A percentile compares a stretch with the other conserved stretches of the same genome.
These are phyloP conservation scores for Carcina quercana DNA, from an alignment of 2,888 invertebrate species.

Conservation along the genomic window DNA sequence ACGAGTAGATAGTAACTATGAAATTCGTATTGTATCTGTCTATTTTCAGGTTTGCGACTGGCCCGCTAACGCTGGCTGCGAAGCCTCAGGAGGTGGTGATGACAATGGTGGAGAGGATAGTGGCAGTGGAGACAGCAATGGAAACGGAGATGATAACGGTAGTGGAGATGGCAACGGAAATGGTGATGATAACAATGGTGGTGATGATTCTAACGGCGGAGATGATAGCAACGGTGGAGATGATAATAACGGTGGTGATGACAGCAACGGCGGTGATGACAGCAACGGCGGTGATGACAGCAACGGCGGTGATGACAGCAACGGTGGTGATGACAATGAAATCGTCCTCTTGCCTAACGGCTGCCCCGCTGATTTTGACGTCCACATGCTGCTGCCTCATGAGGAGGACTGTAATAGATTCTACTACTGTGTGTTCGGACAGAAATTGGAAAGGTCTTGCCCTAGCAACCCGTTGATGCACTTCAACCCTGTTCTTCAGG, in stretches of 20 bases:
- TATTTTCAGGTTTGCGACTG: slow-evolving; percentile 19
- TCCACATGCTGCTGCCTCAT: slow-evolving; percentile 25
- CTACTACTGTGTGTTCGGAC: slow-evolving; percentile 37
- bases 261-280: slow-evolving; percentile 6
- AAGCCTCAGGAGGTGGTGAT: slow-evolving; percentile 8
- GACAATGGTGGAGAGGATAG: slow-evolving; percentile 8
- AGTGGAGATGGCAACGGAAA: background rate
- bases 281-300: slow-evolving; percentile 3
- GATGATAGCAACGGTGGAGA: slow-evolving; percentile 2
- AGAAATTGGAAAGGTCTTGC: slow-evolving; percentile 25
- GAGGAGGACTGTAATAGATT: slow-evolving; percentile 31
- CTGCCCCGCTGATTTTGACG: slow-evolving; percentile 24
- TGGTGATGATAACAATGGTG: slow-evolving; percentile 1
- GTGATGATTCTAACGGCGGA: background rate
- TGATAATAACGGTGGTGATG: slow-evolving; percentile 7
- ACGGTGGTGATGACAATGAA: slow-evolving; percentile 28
- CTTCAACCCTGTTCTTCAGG: slow-evolving; percentile 37
- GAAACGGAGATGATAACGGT: background rate
- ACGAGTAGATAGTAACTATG: too few relatives aligned
- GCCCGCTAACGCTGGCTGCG: slow-evolving; percentile 21
- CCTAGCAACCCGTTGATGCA: slow-evolving; percentile 24
- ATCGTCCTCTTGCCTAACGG: slow-evolving; percentile 20
- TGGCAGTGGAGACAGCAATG: slow-evolving; percentile 1
- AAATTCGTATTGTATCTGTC: too few relatives aligned
- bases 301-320: slow-evolving; percentile 6